phyloP scores from a whole-genome alignment of 2,888 invertebrate species.

The Caradrina clavipalpis region DNA sequence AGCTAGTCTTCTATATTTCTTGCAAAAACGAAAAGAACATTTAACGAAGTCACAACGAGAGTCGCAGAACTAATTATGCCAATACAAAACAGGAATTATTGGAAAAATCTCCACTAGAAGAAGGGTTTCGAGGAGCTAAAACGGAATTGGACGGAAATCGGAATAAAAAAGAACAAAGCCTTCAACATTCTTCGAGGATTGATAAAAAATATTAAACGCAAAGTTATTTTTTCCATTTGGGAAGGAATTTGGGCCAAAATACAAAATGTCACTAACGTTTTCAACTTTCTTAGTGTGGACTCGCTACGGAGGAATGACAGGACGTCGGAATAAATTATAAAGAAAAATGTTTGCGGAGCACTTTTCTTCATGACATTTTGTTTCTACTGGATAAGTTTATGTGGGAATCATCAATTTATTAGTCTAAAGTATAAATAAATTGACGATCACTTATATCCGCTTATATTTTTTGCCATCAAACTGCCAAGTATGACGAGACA shows the following conservation, averaged over 20 bases:
- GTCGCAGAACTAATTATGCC: constrained; percentile 17
- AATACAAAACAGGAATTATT: constrained; percentile 28
- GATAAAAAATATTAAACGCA: constrained; percentile 41
- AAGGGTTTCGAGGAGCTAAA: constrained; percentile 17
- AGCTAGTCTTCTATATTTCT: too few relatives aligned
- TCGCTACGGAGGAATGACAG: constrained; percentile 63
- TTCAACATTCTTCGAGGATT: constrained; percentile 23
- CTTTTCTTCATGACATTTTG: constrained; percentile 49
- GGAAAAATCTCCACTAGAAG: constrained; percentile 17
- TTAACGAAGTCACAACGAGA: neutral
- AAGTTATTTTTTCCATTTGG: constrained; percentile 27
- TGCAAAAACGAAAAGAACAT: neutral
- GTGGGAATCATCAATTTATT: constrained; percentile 3
- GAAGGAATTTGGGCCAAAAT: constrained; percentile 38
- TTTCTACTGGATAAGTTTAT: constrained; percentile 12
- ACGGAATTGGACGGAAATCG: constrained; percentile 11
- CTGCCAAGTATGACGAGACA: too few relatives aligned
- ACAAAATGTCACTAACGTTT: constrained; percentile 57
- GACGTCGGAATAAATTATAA: constrained; percentile 71
- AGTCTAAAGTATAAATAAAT: neutral
- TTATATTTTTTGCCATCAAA: too few relatives aligned
- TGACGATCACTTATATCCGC: too few relatives aligned
- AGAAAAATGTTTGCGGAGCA: constrained; percentile 68
- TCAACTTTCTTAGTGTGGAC: constrained; percentile 53
- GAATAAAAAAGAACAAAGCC: constrained; percentile 33